These are phyloP conservation scores for Clarias gariepinus DNA, from an alignment of 2,113 vertebrate genomes.

Conservation along the genomic window DNA sequence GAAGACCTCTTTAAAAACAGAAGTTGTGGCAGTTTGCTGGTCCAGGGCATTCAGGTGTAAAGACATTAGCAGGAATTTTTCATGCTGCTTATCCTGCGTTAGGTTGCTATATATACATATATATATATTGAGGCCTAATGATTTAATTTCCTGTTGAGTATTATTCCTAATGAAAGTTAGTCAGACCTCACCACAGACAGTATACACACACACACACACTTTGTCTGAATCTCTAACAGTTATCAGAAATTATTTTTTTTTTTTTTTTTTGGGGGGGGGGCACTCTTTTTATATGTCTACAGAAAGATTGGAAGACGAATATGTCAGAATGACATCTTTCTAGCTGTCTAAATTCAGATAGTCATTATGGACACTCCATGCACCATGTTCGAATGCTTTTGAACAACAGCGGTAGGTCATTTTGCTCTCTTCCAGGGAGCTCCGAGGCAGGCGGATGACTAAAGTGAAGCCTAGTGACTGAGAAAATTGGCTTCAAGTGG, in stretches of 20 bases:
- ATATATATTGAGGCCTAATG: not conserved
- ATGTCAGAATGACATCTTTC: conserved; percentile 32
- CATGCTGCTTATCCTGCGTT: too few species aligned
- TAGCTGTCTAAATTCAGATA: conserved; percentile 29
- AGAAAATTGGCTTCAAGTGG: conserved; percentile 47
- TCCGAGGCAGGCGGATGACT: conserved; percentile 19
- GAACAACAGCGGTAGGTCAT: conserved; percentile 41
- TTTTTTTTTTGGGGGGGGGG: too few species aligned
- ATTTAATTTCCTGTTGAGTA: conserved; percentile 52
- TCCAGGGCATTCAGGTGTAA: too few species aligned
- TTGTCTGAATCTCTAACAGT: conserved; percentile 28
- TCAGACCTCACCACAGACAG: conserved; percentile 65
- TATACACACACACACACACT: conserved; percentile 51
- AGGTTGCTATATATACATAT: not conserved
- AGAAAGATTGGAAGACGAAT: not conserved
- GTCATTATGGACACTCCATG: conserved; percentile 39
- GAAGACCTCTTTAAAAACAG: too few species aligned
- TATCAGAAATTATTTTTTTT: conserved; percentile 1
- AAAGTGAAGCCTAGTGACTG: conserved; percentile 49
- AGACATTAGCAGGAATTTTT: too few species aligned
- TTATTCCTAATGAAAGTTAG: conserved; percentile 70
- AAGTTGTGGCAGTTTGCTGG: too few species aligned
- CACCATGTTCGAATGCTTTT: conserved; percentile 24
- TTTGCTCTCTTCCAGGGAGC: conserved; percentile 40
- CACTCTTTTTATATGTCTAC: conserved; percentile 22